Conservation (phyloP, 2,888 invertebrate species). For the Nemotelus pantherinus region DNA sequence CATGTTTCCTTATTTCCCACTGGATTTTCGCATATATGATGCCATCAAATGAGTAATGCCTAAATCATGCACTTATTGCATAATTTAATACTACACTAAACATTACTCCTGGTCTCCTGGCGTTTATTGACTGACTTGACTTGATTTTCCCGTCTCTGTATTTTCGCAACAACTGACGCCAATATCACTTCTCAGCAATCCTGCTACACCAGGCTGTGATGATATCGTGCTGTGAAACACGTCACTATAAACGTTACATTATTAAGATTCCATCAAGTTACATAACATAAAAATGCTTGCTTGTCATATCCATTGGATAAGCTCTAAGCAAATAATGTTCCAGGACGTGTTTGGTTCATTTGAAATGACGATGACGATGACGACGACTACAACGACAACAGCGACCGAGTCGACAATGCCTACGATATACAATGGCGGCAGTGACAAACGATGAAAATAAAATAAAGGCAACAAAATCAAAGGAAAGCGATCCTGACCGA, state of each 20-base stretch:
- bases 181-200: neutral
- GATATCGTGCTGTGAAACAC: constrained; percentile 36
- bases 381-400: neutral
- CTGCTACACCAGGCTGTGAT: neutral
- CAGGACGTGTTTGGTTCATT: constrained; percentile 28
- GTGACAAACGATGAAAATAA: too few relatives aligned
- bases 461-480: neutral
- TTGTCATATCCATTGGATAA: constrained; percentile 42
- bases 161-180: neutral
- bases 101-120: neutral
- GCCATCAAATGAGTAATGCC: constrained; percentile 20
- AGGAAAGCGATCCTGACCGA: neutral
- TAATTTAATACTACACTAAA: constrained; percentile 23
- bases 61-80: constrained; percentile 24
- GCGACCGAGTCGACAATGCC: too few relatives aligned
- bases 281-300: constrained; percentile 41
- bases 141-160: neutral
- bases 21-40: neutral
- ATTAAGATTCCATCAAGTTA: constrained; percentile 45
- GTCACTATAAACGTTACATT: constrained; percentile 30
- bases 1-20: neutral
- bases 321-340: constrained; percentile 36
- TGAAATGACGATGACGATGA: constrained; percentile 5
- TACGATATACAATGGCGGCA: too few relatives aligned
- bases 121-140: neutral